Evolutionary conservation across 2,888 invertebrate species (phyloP), one percentile per base, ranked within the genome.

Genomic region (Leptopilina drosophilae): DNA sequence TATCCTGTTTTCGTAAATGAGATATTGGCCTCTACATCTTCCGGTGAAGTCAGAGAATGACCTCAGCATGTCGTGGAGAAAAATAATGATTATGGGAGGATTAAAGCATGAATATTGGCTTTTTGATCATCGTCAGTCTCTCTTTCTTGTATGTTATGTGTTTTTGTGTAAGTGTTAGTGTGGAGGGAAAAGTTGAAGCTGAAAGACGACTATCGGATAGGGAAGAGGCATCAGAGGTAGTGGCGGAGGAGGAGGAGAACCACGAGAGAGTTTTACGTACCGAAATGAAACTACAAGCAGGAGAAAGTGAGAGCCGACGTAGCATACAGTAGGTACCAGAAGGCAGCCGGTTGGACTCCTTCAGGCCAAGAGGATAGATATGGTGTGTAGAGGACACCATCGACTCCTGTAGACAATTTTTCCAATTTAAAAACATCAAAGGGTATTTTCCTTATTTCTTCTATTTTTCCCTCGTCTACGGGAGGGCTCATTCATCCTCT

Each of bases 221-320:
- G 77, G 81, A 84, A 78, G 79, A 78, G 75, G 53, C 73, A 12
- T 64, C 64, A 80, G 82, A 56, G 76, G 78, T 77, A 76, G 81
- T 79, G 82, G 83, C 78, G 78, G 82, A 62, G 76, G 78, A 78
- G 77, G 81, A 80, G 82, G 83, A 79, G 78, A 33, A 80, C 79
- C 65, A 78, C 88, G 88, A 89, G 89, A 90, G 91, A 91, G 91
- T 90, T 91, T 89, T 88, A 90, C 86, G 82, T 86, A 85, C 90
- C 88, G 88, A 90, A 90, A 90, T 89, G 91, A 91, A 90, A 91
- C 90, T 90, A 90, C 88, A 88, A 87, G 87, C 87, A 84, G 89
- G 90, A 90, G 90, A 90, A 90, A 91, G 91, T 90, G 90, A 91
- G 90, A 90, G 90, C 89, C 87, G 87, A 84, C 86, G 85, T 87